Percentiles rank a stretch among this genome's conserved stretches.
Conservation (phyloP, 2,888 invertebrate genomes). For the Sturmia bella region DNA sequence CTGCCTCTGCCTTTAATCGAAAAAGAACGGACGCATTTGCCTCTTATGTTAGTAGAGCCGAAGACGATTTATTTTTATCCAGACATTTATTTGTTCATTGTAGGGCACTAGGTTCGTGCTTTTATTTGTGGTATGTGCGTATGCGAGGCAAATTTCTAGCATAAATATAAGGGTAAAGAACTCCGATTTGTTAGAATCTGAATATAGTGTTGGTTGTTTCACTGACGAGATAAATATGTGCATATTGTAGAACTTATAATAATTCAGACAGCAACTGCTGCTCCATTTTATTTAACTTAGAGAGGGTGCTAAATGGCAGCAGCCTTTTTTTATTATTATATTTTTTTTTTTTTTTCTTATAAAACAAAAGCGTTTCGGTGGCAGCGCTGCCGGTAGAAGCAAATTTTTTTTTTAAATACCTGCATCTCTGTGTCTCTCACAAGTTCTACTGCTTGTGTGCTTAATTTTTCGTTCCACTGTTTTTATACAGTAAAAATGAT, state of each 20-base stretch:
- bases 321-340: neutral
- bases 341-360: neutral
- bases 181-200: conserved; percentile 13
- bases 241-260: neutral
- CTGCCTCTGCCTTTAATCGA: neutral
- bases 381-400: no score
- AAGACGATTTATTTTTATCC: conserved; percentile 64
- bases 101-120: conserved; percentile 61
- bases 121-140: neutral
- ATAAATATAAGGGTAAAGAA: conserved; percentile 29
- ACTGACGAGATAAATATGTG: conserved; percentile 17
- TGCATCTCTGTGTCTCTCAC: no score
- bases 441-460: neutral
- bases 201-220: conserved; percentile 17
- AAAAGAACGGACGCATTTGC: neutral
- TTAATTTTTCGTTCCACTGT: conserved; percentile 29
- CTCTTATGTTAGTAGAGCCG: conserved; percentile 9
- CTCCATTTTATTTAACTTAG: no score
- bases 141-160: conserved; percentile 23
- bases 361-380: no score
- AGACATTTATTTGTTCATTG: conserved; percentile 46
- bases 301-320: no score
- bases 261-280: neutral
- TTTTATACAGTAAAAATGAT: conserved; percentile 3
- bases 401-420: no score